phyloP scores from a whole-genome alignment of 2,888 invertebrate genomes.

The Drosophila robusta region DNA sequence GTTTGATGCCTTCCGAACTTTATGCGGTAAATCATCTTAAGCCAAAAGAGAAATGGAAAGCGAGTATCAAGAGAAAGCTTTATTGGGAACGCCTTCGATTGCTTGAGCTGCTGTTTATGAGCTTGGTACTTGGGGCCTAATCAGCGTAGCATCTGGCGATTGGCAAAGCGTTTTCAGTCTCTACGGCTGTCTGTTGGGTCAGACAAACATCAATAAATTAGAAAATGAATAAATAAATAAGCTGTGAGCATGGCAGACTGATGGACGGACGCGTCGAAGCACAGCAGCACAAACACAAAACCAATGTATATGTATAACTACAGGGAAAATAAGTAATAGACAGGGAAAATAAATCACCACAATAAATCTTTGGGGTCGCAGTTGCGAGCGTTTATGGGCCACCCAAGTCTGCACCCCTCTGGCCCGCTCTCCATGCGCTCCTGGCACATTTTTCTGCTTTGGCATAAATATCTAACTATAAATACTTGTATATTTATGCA shows the following conservation, averaged over 20 bases:
- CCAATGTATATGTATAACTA: conserved; percentile 31
- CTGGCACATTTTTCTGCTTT: conserved; percentile 68
- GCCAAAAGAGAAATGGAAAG: background rate
- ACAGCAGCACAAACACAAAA: conserved; percentile 5
- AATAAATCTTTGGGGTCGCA: conserved; percentile 76
- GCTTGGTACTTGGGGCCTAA: conserved; percentile 33
- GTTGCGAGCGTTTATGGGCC: conserved; percentile 57
- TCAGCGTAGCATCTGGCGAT: conserved; percentile 58
- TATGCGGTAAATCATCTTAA: conserved; percentile 2
- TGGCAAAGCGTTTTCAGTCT: conserved; percentile 52
- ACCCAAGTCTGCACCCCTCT: background rate
- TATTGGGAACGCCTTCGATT: conserved; percentile 47
- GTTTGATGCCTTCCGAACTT: background rate
- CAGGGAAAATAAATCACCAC: conserved; percentile 74
- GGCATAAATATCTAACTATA: conserved; percentile 72
- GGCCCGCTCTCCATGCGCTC: background rate
- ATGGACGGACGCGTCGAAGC: conserved; percentile 32
- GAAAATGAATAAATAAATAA: conserved; percentile 82
- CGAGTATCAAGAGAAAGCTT: conserved; percentile 17
- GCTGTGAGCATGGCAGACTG: conserved; percentile 57
- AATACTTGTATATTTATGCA: conserved; percentile 77
- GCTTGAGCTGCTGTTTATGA: conserved; percentile 31
- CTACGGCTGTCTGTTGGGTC: conserved; percentile 65
- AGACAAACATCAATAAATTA: conserved; percentile 81
- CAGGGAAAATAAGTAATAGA: conserved; percentile 41